Conservation (phyloP, 2,888 invertebrate genomes). For the Unio delphinus region DNA sequence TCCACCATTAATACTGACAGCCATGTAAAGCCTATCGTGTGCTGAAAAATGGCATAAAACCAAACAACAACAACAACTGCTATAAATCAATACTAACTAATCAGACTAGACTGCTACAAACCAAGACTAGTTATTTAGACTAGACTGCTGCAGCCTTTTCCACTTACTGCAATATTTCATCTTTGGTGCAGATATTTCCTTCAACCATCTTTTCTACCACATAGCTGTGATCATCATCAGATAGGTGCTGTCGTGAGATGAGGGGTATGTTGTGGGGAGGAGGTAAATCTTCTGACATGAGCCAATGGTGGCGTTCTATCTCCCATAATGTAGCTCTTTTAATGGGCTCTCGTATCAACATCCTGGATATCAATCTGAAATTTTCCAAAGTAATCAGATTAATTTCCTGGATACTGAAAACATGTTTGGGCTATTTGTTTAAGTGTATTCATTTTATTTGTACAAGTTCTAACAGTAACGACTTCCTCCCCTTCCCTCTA, state of each 20-base stretch:
- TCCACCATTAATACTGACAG: no score
- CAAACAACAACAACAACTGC: no score
- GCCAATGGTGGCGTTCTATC: slow-evolving; percentile 90
- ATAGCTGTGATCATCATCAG: slow-evolving; percentile 90
- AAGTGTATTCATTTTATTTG: no score
- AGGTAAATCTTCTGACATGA: slow-evolving; percentile 53
- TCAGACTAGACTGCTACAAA: background rate
- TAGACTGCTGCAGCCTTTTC: no score
- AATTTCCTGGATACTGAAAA: background rate
- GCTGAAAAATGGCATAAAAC: no score
- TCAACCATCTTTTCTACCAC: slow-evolving; percentile 97
- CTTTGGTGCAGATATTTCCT: slow-evolving; percentile 93
- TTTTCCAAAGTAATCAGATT: background rate
- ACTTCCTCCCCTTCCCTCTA: no score
- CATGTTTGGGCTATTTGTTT: no score
- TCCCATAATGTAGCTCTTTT: slow-evolving; percentile 89
- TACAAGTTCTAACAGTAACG: no score
- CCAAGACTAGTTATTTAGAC: no score
- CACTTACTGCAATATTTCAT: slow-evolving; percentile 88
- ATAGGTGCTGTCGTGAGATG: slow-evolving; percentile 89
- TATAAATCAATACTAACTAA: no score
- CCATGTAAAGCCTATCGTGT: no score
- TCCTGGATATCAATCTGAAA: slow-evolving; percentile 86
- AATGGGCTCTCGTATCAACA: slow-evolving; percentile 95
- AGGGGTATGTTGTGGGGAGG: slow-evolving; percentile 76